Evolutionary conservation across 2,888 invertebrate species (phyloP).

Genomic region (Ochropleura leucogaster): DNA sequence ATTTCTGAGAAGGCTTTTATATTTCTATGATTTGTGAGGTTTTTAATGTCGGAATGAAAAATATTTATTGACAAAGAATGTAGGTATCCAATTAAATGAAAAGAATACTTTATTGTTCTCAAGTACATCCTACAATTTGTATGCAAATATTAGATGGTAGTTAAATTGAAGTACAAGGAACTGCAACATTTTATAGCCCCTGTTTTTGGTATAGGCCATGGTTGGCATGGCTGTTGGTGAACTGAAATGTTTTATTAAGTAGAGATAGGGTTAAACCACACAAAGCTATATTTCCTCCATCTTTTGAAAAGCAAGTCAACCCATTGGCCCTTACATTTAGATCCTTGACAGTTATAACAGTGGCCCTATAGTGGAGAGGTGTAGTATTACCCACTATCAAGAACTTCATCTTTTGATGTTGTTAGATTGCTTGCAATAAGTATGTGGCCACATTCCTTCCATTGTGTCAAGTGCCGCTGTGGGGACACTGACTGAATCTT

Average conservation of each 20-base stretch:
- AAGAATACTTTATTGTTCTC: too few species aligned
- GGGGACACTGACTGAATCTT: not conserved
- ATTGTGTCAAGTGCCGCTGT: not conserved
- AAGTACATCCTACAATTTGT: not conserved
- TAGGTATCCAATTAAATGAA: not conserved
- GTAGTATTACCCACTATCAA: too few species aligned
- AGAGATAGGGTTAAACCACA: not conserved
- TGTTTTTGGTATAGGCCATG: not conserved
- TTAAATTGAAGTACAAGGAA: not conserved
- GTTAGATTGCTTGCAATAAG: not conserved
- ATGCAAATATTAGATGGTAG: not conserved
- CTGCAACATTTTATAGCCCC: not conserved
- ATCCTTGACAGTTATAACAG: too few species aligned
- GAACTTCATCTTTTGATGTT: not conserved
- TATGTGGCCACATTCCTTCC: not conserved
- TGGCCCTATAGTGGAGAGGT: too few species aligned
- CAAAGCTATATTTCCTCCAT: too few species aligned
- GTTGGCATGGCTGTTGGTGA: not conserved
- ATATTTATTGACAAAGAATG: not conserved
- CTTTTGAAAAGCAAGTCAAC: too few species aligned
- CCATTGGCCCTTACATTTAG: too few species aligned
- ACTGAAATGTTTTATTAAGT: not conserved
- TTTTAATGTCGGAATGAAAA: not conserved
- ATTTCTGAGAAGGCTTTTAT: not conserved
- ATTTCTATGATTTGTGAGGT: not conserved